Percentiles rank a stretch among this genome's conserved stretches.
Conservation (phyloP, 2,888 invertebrate species). For the Spodoptera picta region DNA sequence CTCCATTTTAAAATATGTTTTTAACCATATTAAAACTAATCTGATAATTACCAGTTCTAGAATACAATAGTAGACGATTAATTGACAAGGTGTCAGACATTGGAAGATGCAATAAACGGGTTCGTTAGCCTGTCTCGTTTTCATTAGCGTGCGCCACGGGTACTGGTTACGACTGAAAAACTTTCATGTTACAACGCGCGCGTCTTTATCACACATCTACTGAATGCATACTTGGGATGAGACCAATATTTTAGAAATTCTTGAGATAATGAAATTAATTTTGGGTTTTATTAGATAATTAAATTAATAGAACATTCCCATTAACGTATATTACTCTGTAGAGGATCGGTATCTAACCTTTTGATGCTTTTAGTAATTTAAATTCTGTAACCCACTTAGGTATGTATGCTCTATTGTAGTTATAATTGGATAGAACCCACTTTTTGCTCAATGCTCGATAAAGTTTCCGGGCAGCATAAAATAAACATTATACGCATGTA, state of each 20-base stretch:
- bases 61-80: slow-evolving; percentile 10
- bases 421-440: slow-evolving; percentile 35
- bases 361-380: neutral
- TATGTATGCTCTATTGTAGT: slow-evolving; percentile 1
- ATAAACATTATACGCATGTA: slow-evolving; percentile 25
- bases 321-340: too few relatives aligned
- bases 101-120: slow-evolving; percentile 66
- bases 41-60: too few relatives aligned
- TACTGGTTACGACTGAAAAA: slow-evolving; percentile 75
- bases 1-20: too few relatives aligned
- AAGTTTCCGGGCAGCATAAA: slow-evolving; percentile 42
- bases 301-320: neutral
- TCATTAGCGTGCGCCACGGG: slow-evolving; percentile 74
- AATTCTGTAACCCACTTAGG: slow-evolving; percentile 11
- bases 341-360: too few relatives aligned
- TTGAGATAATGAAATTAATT: slow-evolving; percentile 15
- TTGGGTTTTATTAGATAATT: neutral
- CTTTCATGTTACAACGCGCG: slow-evolving; percentile 67
- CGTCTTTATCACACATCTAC: slow-evolving; percentile 51
- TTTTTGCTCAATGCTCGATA: slow-evolving; percentile 45
- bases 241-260: slow-evolving; percentile 51
- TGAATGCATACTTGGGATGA: slow-evolving; percentile 48
- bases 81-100: slow-evolving; percentile 36
- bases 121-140: slow-evolving; percentile 85
- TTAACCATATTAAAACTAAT: too few relatives aligned